These are phyloP conservation scores for Troilus luridus DNA, from an alignment of 2,888 invertebrate genomes.

Conservation along the genomic window DNA sequence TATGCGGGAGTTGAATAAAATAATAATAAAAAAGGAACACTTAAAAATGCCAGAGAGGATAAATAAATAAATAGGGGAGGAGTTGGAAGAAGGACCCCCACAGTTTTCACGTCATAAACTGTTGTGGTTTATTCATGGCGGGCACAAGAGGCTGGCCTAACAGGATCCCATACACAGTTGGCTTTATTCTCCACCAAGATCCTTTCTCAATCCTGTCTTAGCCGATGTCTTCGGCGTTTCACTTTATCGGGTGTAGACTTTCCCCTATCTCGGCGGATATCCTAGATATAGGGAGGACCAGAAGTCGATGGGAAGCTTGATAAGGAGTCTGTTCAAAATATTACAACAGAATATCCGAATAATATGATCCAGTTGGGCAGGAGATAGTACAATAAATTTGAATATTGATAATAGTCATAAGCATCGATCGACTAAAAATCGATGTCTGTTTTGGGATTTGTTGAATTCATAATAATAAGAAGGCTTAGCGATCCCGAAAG, in stretches of 20 bases:
- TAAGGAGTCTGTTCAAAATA: neutral
- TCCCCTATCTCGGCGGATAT: neutral
- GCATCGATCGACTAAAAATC: no score
- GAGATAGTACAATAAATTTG: neutral
- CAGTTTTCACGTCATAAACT: slow-evolving; percentile 50
- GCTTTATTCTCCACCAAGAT: slow-evolving; percentile 63
- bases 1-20: neutral
- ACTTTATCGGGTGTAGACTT: slow-evolving; percentile 24
- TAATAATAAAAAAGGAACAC: neutral
- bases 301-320: neutral
- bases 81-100: slow-evolving; percentile 39
- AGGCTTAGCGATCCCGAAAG: no score
- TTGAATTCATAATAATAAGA: no score
- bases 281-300: neutral
- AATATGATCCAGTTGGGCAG: neutral
- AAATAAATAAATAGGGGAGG: slow-evolving; percentile 44
- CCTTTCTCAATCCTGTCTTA: slow-evolving; percentile 56
- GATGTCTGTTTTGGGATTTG: no score
- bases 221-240: slow-evolving; percentile 2
- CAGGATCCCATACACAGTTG: slow-evolving; percentile 66
- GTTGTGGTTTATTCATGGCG: slow-evolving; percentile 36
- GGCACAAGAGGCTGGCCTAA: slow-evolving; percentile 56
- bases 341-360: neutral
- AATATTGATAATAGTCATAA: no score
- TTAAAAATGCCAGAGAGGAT: slow-evolving; percentile 12